These are phyloP conservation scores for Dipodomys spectabilis DNA, from an alignment of 2,113 vertebrate genomes.

Conservation along the genomic window DNA sequence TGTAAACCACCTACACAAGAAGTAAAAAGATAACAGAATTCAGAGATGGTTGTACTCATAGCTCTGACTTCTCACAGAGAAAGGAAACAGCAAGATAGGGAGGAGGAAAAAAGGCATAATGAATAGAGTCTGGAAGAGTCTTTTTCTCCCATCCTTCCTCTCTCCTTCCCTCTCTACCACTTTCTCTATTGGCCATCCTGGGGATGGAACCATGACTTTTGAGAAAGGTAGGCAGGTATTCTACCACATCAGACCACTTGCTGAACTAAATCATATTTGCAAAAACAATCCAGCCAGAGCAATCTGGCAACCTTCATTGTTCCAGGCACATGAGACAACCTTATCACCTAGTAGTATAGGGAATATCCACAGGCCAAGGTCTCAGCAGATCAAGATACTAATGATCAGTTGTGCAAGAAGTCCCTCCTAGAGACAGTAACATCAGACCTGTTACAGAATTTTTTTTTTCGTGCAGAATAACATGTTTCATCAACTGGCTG, in stretches of 20 bases:
- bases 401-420: not conserved
- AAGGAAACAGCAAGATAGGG: not conserved
- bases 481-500: not conserved
- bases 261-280: slow-evolving; percentile 43
- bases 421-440: not conserved
- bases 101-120: slow-evolving; percentile 17
- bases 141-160: slow-evolving; percentile 19
- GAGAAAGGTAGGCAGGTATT: too few species aligned
- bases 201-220: too few species aligned
- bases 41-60: not conserved
- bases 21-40: not conserved
- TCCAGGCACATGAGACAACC: not conserved
- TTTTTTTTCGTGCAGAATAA: slow-evolving; percentile 34
- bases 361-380: not conserved
- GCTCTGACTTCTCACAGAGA: slow-evolving; percentile 25
- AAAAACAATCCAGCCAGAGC: not conserved
- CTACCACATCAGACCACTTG: not conserved
- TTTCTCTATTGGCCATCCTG: too few species aligned
- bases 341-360: not conserved
- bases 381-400: not conserved
- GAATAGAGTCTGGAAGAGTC: not conserved
- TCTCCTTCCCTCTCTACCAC: too few species aligned
- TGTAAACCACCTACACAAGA: not conserved
- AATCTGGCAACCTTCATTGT: slow-evolving; percentile 21
- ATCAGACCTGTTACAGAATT: not conserved